Evolutionary conservation across 1,140 invertebrate genomes (phyloP), one percentile per base, ranked within the genome.

Genomic region (Semibalanus balanoides): DNA sequence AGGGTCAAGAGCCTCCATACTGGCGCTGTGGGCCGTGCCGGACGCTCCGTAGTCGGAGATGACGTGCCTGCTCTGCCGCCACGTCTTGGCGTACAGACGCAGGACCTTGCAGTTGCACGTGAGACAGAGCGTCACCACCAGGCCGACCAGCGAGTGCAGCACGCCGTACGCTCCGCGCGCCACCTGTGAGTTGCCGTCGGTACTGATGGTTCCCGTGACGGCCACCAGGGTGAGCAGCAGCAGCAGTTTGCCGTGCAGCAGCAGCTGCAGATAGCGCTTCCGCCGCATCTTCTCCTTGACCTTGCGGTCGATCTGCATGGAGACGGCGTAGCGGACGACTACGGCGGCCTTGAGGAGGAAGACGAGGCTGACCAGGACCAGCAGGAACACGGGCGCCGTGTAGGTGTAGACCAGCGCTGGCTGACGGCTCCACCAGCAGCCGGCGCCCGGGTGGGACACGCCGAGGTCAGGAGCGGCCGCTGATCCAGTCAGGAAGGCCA

Each of bases 61-160:
- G 14, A 64, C 51, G 51, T 64, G 51, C 51, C 51, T 7, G 22
- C 51, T 25, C 75, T 73, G 25, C 17, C 78, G 69, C 29, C 79
- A 74, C 30, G 80, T 77, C 76, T 81, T 78, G 31, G 86, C 84
- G 80, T 87, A 87, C 40, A 87, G 82, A 78, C 86, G 86, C 51
- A 87, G 81, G 40, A 87, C 86, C 81, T 86, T 85, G 81, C 88
- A 89, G 82, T 89, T 89, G 82, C 89, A 89, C 14, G 88, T 88
- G 75, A 89, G 88, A 75, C 87, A 85, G 77, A 90, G 82, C 3
- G 89, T 86, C 19, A 89, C 86, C 40, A 88, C 83, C 64, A 89
- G 85, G 31, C 89, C 89, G 83, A 89, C 86, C 79, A 86, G 81
- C 17, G 81, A 80, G 78, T 85, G 85, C 29, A 82, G 81, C 27